A percentile compares a stretch with the other conserved stretches of the same genome.
Evolutionary conservation across 2,888 invertebrate genomes (phyloP).

Genomic region (Lasius fuliginosus): DNA sequence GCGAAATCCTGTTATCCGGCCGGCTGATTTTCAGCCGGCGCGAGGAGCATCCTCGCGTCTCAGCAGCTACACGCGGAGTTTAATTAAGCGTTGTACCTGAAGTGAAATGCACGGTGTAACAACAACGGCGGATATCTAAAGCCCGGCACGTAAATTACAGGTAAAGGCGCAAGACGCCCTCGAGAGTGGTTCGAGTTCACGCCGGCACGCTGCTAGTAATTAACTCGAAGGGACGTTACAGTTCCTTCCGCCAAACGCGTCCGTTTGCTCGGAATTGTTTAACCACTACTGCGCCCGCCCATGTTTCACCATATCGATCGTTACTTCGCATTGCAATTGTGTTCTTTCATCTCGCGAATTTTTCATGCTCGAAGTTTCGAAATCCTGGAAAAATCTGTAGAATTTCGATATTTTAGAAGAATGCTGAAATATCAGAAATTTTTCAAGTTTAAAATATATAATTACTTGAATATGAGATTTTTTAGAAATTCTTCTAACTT

Average conservation of each 20-base stretch:
- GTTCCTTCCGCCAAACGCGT: constrained; percentile 75
- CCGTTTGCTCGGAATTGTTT: constrained; percentile 45
- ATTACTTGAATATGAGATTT: neutral
- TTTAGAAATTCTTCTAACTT: no score
- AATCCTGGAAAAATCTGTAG: neutral
- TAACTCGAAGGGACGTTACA: constrained; percentile 79
- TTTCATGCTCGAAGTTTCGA: neutral
- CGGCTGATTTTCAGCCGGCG: constrained; percentile 54
- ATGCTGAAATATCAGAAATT: neutral
- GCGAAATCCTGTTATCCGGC: constrained; percentile 53
- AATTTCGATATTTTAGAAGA: neutral
- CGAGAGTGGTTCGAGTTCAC: constrained; percentile 61
- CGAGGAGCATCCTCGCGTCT: constrained; percentile 46
- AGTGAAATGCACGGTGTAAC: constrained; percentile 69
- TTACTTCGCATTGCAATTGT: constrained; percentile 4
- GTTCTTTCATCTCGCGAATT: constrained; percentile 16
- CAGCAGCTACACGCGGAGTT: constrained; percentile 47
- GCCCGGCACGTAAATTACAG: constrained; percentile 81
- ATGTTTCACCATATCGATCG: constrained; percentile 45
- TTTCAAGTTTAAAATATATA: neutral
- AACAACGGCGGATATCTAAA: constrained; percentile 76
- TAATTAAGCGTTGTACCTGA: constrained; percentile 79
- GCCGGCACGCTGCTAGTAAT: constrained; percentile 78
- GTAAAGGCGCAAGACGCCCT: constrained; percentile 76
- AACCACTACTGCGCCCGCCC: constrained; percentile 7